Conservation (phyloP, 2,888 invertebrate genomes). For the Alcis repandata region DNA sequence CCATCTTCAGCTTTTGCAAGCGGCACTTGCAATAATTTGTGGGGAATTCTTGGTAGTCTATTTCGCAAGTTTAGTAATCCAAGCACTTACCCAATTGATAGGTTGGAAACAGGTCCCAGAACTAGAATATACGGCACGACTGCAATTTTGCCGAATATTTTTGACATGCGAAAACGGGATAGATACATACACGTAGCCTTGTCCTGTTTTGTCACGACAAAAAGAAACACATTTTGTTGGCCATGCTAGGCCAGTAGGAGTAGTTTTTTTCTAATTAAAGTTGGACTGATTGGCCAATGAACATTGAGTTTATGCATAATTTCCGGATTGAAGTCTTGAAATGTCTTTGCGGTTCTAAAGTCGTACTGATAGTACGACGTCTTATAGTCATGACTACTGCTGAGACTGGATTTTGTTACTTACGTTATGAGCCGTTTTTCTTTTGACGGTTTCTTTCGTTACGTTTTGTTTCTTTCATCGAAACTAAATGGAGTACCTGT, state of each 20-base stretch:
- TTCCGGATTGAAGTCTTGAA: neutral
- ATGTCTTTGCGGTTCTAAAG: slow-evolving; percentile 5
- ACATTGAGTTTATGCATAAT: slow-evolving; percentile 1
- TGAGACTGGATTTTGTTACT: neutral
- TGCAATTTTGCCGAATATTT: neutral
- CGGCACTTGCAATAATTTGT: neutral
- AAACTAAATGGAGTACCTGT: no score
- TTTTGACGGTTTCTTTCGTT: no score
- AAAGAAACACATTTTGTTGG: neutral
- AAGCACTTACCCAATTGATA: no score
- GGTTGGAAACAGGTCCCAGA: no score
- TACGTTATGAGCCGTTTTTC: neutral
- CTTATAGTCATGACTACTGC: neutral
- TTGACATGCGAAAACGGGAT: neutral
- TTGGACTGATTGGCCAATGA: neutral
- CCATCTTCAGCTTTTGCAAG: neutral
- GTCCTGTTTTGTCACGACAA: neutral
- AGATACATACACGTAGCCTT: neutral
- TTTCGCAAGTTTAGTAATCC: neutral
- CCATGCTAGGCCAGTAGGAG: neutral
- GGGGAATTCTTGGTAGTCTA: neutral
- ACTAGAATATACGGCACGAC: no score
- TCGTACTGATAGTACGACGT: neutral
- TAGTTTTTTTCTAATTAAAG: neutral
- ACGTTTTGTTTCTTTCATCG: no score